Conservation (phyloP, 2,113 vertebrate species). For the Barbus barbus region DNA sequence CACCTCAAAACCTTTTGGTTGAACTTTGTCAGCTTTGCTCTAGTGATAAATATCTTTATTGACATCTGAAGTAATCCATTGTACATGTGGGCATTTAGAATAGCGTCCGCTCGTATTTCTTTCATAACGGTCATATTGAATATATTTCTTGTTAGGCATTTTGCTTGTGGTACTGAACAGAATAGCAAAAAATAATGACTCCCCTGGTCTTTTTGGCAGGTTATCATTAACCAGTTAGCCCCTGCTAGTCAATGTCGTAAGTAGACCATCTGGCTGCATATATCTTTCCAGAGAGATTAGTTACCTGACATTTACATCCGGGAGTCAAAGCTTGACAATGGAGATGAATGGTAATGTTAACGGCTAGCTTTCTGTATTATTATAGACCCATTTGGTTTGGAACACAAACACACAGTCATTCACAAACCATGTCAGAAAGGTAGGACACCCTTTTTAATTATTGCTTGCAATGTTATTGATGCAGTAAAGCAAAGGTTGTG, state of each 20-base stretch:
- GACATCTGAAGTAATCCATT: neutral
- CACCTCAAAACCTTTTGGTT: conserved; percentile 43
- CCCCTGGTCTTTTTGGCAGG: neutral
- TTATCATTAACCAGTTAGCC: neutral
- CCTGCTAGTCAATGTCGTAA: neutral
- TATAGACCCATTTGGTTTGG: no score
- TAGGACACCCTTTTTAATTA: neutral
- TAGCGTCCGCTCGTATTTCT: neutral
- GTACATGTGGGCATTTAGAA: neutral
- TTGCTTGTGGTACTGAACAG: neutral
- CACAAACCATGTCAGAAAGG: no score
- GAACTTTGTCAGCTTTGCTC: conserved; percentile 69
- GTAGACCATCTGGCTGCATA: neutral
- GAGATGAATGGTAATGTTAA: neutral
- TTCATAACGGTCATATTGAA: neutral
- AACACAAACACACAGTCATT: no score
- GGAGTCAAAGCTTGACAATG: neutral
- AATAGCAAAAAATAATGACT: neutral
- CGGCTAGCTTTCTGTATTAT: neutral
- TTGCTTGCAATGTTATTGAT: neutral
- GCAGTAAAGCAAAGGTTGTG: neutral
- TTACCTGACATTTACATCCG: neutral
- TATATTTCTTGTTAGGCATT: neutral
- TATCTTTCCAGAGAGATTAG: neutral
- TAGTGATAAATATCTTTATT: no score